Conservation (phyloP, 2,888 invertebrate genomes). For the Ophion ellenae region DNA sequence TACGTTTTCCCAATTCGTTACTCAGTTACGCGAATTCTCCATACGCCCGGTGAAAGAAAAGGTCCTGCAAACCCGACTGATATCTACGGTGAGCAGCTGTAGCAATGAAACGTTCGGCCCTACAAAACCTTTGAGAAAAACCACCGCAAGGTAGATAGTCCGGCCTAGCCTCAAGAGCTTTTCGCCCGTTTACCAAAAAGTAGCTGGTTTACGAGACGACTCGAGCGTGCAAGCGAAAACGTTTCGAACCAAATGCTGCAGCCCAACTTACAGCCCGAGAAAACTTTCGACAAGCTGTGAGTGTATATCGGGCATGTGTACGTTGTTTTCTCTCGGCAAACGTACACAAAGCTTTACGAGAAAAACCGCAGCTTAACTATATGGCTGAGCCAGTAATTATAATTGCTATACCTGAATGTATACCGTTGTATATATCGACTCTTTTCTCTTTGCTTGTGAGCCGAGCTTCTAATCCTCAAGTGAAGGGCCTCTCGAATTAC, state of each 20-base stretch:
- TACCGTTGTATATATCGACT: not conserved
- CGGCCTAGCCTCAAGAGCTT: slow-evolving; percentile 49
- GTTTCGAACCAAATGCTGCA: slow-evolving; percentile 66
- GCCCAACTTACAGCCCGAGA: slow-evolving; percentile 15
- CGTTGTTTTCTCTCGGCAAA: slow-evolving; percentile 49
- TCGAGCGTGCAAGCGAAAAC: slow-evolving; percentile 67
- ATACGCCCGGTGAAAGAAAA: slow-evolving; percentile 59
- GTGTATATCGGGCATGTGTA: slow-evolving; percentile 32
- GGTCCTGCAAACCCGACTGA: slow-evolving; percentile 34
- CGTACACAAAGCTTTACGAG: slow-evolving; percentile 26
- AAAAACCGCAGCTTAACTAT: slow-evolving; percentile 61
- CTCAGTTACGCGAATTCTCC: slow-evolving; percentile 27
- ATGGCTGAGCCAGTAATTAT: slow-evolving; percentile 59
- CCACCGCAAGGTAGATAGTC: slow-evolving; percentile 19
- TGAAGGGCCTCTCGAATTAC: slow-evolving; percentile 18
- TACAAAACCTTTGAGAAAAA: slow-evolving; percentile 47
- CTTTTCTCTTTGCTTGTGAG: slow-evolving; percentile 24
- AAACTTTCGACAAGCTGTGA: slow-evolving; percentile 48
- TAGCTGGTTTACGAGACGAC: slow-evolving; percentile 64
- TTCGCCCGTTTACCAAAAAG: slow-evolving; percentile 60
- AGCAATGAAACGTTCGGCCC: slow-evolving; percentile 39
- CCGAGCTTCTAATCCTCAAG: slow-evolving; percentile 11
- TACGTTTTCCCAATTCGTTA: slow-evolving; percentile 59
- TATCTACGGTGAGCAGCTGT: slow-evolving; percentile 25
- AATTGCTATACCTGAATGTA: slow-evolving; percentile 45